A percentile compares a stretch with the other conserved stretches of the same genome.
Evolutionary conservation across 1,140 invertebrate species (phyloP).

Genomic region (Heterodera carotae): DNA sequence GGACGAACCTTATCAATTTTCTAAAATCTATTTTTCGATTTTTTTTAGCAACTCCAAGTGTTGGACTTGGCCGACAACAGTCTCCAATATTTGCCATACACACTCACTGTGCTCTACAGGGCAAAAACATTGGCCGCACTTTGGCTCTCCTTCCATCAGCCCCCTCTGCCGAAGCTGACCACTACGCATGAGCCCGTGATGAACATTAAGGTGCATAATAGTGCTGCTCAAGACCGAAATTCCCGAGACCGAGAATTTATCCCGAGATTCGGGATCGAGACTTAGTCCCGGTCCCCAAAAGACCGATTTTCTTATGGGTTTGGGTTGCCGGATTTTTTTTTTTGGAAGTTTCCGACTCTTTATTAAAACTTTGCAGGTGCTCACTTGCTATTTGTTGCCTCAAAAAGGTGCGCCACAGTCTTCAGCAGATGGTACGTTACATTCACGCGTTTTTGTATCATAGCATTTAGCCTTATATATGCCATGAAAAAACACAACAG

Average conservation of each 20-base stretch:
- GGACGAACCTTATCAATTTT: no score
- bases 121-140: slow-evolving; percentile 84
- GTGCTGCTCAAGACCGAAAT: no score
- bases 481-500: no score
- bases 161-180: slow-evolving; percentile 95
- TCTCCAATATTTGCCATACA: slow-evolving; percentile 90
- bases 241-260: no score
- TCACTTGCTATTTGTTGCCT: slow-evolving; percentile 94
- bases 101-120: slow-evolving; percentile 78
- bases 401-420: slow-evolving; percentile 73
- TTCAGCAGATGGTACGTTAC: no score
- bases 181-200: slow-evolving; percentile 74
- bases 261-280: no score
- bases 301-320: background rate
- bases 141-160: slow-evolving; percentile 96
- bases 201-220: slow-evolving; percentile 80
- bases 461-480: no score
- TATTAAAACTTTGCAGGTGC: slow-evolving; percentile 70
- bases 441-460: no score
- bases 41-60: slow-evolving; percentile 84
- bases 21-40: slow-evolving; percentile 3
- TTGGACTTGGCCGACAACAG: slow-evolving; percentile 95
- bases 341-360: slow-evolving; percentile 17
- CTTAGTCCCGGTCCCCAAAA: no score
- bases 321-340: background rate